Evolutionary conservation across 2,797 vertebrate genomes (phyloP), one percentile per base, ranked within the genome.

Genomic region (Thripadectes ignobilis): DNA sequence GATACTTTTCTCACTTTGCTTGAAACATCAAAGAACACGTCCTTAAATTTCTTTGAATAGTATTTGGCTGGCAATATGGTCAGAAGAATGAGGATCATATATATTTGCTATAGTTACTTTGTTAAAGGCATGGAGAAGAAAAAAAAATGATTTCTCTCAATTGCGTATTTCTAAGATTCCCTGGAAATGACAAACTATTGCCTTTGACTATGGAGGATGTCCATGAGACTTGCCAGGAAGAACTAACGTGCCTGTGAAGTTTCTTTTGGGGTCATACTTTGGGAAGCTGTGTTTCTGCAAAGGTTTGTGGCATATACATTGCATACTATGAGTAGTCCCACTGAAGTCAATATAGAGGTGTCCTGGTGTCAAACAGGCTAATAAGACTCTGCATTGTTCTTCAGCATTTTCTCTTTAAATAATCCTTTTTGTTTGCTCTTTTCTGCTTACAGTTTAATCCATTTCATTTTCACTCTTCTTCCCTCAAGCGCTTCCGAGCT

Each of bases 401-500:
- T 81, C 29, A 78, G 12, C 7, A 57, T 80, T 95, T 91, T 48
- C 52, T 46, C 65, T 93, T 80, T 61, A 80, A 95, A 85, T 71
- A 71, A 77, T 79, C n/a, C 26, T 38, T 87, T 89, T 79, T 58
- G n/a, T 87, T 90, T 88, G 46, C 27, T 81, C 76, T 88, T 88
- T 86, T 75, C 80, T 87, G 10, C 61, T 93, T 91, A 55, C 75
- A 75, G 12, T 80, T 81, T 77, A 88, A 93, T 89, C 79, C 51
- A 48, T 94, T 95, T 95, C 23, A 58, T 91, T 94, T 95, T 91
- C 78, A 54, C 58, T 75, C 74, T 89, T 83, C 55, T 79, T 78
- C 73, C 79, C 82, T 82, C 36, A 39, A 89, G 91, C 79, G 55
- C 36, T 88, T 78, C 63, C 78, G 62, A 95, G 62, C 39, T 91